Evolutionary conservation across 2,888 invertebrate genomes (phyloP).

Genomic region (Lathronympha strigana): DNA sequence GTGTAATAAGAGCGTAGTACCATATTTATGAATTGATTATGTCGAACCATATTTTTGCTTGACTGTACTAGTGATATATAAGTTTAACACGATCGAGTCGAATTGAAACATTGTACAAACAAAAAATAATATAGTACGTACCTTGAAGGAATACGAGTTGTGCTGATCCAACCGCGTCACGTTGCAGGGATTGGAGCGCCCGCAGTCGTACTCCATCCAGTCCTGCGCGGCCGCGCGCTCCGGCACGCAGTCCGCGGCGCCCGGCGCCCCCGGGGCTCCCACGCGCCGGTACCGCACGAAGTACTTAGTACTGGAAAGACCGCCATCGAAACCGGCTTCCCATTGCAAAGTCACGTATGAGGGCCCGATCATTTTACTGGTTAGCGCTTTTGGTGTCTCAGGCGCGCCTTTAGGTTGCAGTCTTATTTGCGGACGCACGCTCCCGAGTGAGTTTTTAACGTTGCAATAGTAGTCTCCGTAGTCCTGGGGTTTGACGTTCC

Average conservation of each 20-base stretch:
- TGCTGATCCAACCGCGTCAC: conserved; percentile 94
- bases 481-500: conserved; percentile 90
- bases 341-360: conserved; percentile 92
- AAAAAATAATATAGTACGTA: conserved; percentile 58
- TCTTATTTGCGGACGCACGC: conserved; percentile 88
- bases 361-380: conserved; percentile 89
- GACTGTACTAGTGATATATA: too few species aligned
- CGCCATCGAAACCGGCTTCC: conserved; percentile 96
- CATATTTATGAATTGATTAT: too few species aligned
- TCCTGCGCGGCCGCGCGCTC: conserved; percentile 81
- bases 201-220: conserved; percentile 94
- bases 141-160: conserved; percentile 94
- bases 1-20: too few species aligned
- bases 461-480: conserved; percentile 97
- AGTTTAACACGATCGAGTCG: too few species aligned
- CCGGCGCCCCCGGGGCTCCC: conserved; percentile 81
- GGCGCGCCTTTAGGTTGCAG: conserved; percentile 95
- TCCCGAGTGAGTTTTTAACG: conserved; percentile 92
- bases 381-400: conserved; percentile 90
- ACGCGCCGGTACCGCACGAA: conserved; percentile 92
- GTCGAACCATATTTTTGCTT: too few species aligned
- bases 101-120: too few species aligned
- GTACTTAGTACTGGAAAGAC: conserved; percentile 93
- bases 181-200: conserved; percentile 93
- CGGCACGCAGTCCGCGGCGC: conserved; percentile 63